Percentiles rank a stretch among this genome's conserved stretches.
Conservation (phyloP, 2,797 vertebrate species). For the Mareca strepera region DNA sequence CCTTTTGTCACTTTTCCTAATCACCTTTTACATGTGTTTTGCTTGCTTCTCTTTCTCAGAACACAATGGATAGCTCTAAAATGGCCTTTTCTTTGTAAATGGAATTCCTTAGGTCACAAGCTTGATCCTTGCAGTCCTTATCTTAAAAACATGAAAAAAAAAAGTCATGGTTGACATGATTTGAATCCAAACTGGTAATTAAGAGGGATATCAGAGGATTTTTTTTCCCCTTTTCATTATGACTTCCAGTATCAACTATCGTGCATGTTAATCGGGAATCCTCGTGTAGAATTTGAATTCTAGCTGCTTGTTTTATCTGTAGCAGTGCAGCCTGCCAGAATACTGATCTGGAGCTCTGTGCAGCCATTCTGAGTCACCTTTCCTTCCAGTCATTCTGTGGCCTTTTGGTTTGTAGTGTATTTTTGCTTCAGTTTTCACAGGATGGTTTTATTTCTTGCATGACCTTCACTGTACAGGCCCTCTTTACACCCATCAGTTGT, state of each 20-base stretch:
- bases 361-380: rapidly evolving
- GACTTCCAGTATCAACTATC: background rate
- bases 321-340: background rate
- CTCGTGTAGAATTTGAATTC: background rate
- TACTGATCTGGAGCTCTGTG: background rate
- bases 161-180: background rate
- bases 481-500: rapidly evolving
- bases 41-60: conserved; percentile 26
- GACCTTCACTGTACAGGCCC: rapidly evolving
- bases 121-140: background rate
- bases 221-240: background rate
- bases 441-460: rapidly evolving
- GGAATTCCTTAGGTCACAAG: background rate
- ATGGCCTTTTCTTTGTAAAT: background rate
- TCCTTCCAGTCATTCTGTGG: background rate
- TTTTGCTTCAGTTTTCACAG: rapidly evolving
- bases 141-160: conserved; percentile 15
- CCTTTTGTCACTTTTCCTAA: conserved; percentile 38
- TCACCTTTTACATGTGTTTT: conserved; percentile 20
- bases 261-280: background rate
- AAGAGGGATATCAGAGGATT: background rate
- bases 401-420: background rate
- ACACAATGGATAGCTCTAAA: background rate
- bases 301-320: background rate
- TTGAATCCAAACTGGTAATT: background rate